Conservation (phyloP, 2,113 vertebrate genomes). For the Ceyx melanurus region DNA sequence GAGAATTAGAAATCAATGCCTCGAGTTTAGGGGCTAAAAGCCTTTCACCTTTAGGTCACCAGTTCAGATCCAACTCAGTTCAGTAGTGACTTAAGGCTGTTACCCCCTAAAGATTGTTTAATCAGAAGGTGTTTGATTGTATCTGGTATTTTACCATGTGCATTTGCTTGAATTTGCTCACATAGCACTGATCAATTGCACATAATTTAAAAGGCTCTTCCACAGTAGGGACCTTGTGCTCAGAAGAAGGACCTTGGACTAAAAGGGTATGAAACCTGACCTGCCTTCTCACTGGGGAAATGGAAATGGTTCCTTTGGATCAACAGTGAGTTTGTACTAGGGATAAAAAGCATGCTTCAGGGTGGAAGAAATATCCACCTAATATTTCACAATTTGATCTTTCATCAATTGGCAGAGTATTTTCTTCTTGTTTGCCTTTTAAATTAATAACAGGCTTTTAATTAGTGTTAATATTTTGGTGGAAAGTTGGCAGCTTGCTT, state of each 20-base stretch:
- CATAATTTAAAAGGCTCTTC: conserved; percentile 18
- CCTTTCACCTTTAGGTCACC: conserved; percentile 68
- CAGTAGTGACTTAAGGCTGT: conserved; percentile 9
- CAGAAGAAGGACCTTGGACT: not conserved
- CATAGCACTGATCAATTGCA: not conserved
- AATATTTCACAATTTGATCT: not conserved
- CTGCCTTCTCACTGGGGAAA: not conserved
- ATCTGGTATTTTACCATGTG: conserved; percentile 10
- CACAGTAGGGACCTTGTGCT: not conserved
- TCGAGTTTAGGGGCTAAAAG: conserved; percentile 57
- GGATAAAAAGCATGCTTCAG: not conserved
- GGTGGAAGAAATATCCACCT: not conserved
- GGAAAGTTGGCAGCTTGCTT: not conserved
- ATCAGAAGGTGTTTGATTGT: conserved; percentile 20
- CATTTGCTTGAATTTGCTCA: conserved; percentile 44
- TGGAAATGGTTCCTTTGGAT: not conserved
- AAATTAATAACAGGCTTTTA: not conserved
- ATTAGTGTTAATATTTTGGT: not conserved
- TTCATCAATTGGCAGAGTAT: not conserved
- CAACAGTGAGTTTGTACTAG: not conserved
- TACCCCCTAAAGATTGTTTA: conserved; percentile 37
- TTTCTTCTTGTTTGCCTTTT: not conserved
- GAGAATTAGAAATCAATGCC: conserved; percentile 69
- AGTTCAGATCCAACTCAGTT: conserved; percentile 27
- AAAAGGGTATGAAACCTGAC: not conserved